These are phyloP conservation scores for Patagioenas fasciata DNA, from an alignment of 2,113 vertebrate species.

Conservation along the genomic window DNA sequence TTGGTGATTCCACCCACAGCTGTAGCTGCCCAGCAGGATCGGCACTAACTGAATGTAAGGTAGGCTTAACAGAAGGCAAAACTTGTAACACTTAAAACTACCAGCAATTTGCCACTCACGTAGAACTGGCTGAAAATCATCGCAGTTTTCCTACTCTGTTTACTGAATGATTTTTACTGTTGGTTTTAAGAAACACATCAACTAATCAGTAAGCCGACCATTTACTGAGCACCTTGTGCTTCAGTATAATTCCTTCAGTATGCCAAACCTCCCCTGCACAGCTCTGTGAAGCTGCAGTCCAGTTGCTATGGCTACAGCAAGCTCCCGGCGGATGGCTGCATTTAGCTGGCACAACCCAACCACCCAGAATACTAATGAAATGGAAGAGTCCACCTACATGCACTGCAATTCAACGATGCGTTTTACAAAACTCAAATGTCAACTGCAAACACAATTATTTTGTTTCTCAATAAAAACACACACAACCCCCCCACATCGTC, in stretches of 20 bases:
- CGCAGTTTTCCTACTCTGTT: not conserved
- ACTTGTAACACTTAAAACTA: not conserved
- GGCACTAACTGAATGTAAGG: not conserved
- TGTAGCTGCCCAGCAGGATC: not conserved
- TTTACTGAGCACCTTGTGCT: constrained; percentile 28
- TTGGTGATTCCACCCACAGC: not conserved
- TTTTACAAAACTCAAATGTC: not conserved
- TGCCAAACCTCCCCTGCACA: constrained; percentile 21
- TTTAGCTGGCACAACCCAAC: constrained; percentile 40
- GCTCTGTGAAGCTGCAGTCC: constrained; percentile 8
- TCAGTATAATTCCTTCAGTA: too few species aligned
- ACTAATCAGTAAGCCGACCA: constrained; percentile 43
- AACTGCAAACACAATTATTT: constrained; percentile 14
- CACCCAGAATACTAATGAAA: constrained; percentile 65
- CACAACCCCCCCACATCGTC: not conserved
- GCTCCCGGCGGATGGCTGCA: constrained; percentile 32
- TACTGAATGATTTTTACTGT: not conserved
- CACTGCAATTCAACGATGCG: not conserved
- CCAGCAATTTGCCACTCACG: not conserved
- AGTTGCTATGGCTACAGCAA: constrained; percentile 70
- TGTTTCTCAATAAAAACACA: not conserved
- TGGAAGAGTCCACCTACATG: not conserved
- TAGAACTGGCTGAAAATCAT: not conserved
- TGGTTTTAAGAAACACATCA: not conserved
- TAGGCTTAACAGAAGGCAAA: not conserved